phyloP scores from a whole-genome alignment of 1,140 invertebrate species.

The Gonatopus flavifemur region DNA sequence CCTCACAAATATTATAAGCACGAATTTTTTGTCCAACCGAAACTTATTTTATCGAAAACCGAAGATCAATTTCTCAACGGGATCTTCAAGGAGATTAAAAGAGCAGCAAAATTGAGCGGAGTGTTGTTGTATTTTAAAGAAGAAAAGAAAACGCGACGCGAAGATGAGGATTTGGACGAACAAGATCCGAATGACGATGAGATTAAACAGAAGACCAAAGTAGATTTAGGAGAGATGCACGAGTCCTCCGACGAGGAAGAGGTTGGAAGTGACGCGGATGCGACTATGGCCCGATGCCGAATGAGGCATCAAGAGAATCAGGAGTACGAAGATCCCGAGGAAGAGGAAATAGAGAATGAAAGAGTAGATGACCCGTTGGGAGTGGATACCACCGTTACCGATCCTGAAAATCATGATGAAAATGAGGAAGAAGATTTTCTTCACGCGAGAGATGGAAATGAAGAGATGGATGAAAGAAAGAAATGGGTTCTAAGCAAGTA shows the following conservation, averaged over 20 bases:
- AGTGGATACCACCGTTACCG: no score
- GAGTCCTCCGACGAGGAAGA: constrained; percentile 68
- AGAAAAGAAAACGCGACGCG: constrained; percentile 47
- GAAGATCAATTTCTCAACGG: constrained; percentile 66
- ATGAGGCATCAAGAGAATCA: constrained; percentile 65
- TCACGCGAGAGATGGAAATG: constrained; percentile 21
- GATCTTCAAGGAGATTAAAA: constrained; percentile 63
- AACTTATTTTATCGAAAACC: constrained; percentile 69
- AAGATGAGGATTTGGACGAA: constrained; percentile 53
- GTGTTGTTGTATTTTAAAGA: constrained; percentile 48
- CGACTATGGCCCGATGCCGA: constrained; percentile 61
- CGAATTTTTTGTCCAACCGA: constrained; percentile 70
- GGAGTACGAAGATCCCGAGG: constrained; percentile 77
- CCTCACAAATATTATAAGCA: constrained; percentile 71
- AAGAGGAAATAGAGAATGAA: constrained; percentile 53
- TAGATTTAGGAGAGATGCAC: constrained; percentile 57
- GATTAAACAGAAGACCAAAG: constrained; percentile 12
- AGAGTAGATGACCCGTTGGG: no score
- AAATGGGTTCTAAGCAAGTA: constrained; percentile 48
- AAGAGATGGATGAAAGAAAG: constrained; percentile 33
- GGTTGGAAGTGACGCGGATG: constrained; percentile 61
- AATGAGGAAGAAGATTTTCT: constrained; percentile 58
- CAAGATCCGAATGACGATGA: constrained; percentile 39
- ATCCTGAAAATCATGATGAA: no score
- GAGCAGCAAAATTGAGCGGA: constrained; percentile 50